Evolutionary conservation across 2,888 invertebrate genomes (phyloP).

Genomic region (Chrysomela aeneicollis): DNA sequence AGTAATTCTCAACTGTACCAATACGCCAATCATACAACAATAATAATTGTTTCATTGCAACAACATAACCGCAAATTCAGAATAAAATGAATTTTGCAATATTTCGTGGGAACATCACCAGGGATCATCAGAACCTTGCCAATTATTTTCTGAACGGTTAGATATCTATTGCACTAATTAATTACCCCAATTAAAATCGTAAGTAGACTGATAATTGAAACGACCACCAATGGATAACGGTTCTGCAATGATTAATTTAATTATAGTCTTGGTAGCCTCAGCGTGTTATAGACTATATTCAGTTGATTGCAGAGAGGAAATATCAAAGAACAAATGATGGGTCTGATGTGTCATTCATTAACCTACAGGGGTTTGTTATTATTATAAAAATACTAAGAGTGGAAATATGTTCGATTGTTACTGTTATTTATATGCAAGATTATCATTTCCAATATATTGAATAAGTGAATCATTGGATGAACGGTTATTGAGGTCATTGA

Average conservation of each 20-base stretch:
- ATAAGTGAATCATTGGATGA: too few species aligned
- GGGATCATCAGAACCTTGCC: background rate
- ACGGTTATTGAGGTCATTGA: too few species aligned
- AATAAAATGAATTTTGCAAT: background rate
- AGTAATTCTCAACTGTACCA: too few species aligned
- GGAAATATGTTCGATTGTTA: conserved; percentile 24
- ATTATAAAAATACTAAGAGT: conserved; percentile 42
- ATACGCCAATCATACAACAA: background rate
- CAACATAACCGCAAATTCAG: background rate
- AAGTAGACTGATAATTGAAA: background rate
- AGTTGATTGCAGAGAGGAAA: conserved; percentile 16
- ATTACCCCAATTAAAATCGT: background rate
- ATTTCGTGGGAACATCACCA: background rate
- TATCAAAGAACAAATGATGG: conserved; percentile 34
- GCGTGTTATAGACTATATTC: conserved; percentile 19
- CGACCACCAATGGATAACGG: background rate
- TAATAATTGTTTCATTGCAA: background rate
- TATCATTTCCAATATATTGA: conserved; percentile 1
- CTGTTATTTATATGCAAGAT: background rate
- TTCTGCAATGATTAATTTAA: conserved; percentile 14
- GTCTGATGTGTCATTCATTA: conserved; percentile 47
- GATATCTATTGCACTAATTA: background rate
- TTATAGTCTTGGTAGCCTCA: conserved; percentile 4
- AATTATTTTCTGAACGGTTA: background rate
- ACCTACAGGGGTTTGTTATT: conserved; percentile 41